Conservation (phyloP, 2,888 invertebrate genomes). For the Neoaliturus tenellus region DNA sequence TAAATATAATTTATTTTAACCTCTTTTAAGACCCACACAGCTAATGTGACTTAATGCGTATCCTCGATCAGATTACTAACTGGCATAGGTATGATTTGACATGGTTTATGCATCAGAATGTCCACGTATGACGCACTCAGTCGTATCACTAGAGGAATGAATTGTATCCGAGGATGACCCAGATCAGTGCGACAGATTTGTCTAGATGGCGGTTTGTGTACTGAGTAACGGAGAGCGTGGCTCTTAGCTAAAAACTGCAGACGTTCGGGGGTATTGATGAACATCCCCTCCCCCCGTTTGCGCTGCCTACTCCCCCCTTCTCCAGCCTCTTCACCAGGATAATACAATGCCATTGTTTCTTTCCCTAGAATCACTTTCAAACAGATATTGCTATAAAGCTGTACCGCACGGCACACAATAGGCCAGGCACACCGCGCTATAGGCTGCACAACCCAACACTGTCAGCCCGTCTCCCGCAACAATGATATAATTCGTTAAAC, state of each 20-base stretch:
- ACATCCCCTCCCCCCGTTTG: background rate
- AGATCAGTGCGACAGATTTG: background rate
- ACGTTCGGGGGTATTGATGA: conserved; percentile 45
- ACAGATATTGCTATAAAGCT: conserved; percentile 40
- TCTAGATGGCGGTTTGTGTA: background rate
- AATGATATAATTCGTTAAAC: conserved; percentile 2
- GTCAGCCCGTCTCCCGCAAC: background rate
- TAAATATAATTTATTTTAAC: too few species aligned
- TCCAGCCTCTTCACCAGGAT: conserved; percentile 8
- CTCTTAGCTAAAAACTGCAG: conserved; percentile 48
- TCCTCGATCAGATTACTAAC: too few species aligned
- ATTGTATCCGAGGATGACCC: background rate
- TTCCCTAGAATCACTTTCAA: conserved; percentile 42
- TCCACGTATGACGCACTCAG: too few species aligned
- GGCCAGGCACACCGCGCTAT: background rate
- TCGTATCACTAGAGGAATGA: background rate
- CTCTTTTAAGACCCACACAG: too few species aligned
- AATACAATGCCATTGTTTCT: conserved; percentile 52
- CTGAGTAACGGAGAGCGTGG: background rate
- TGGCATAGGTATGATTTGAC: too few species aligned
- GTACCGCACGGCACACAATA: background rate
- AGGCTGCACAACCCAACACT: too few species aligned
- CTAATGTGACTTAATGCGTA: too few species aligned
- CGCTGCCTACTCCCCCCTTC: background rate
- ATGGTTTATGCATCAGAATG: too few species aligned